Base-by-base conservation (phyloP, 2,797 vertebrate genomes). In the Australoheros facetus region DNA sequence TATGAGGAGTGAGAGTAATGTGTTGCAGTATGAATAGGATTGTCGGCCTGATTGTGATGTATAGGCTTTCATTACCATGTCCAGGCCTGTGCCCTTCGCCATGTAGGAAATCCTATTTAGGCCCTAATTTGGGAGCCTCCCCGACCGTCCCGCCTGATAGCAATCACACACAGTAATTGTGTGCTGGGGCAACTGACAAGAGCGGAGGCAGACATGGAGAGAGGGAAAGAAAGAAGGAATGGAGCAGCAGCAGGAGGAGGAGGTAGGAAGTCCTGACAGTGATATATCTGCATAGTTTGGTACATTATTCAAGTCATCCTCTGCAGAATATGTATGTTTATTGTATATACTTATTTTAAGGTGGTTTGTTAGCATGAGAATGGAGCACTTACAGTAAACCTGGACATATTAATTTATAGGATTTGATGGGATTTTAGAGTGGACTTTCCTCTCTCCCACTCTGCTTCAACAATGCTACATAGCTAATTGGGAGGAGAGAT, bases 81-180 rank as follows among this genome's bases (percentile, higher is more conserved):
- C 96, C 96, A 96, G 96, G 96, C 96, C 96, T 96, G 95, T 97
- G 96, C 96, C 96, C 96, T 96, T 96, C 96, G 96, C 97, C 96
- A 95, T 97, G 97, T 97, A 98, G 97, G 98, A 99, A 95, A 99
- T 98, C 97, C 97, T 98, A 98, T 99, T 99, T 98, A 98, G 98
- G 92, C 97, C 97, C 96, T 98, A 98, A 99, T 98, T 98, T 98
- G 97, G 97, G 97, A 97, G 97, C 96, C 97, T 97, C 97, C 97
- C 96, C 96, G 87, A 94, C 93, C 94, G 96, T 97, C 97, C 97
- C 97, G 97, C 97, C 97, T 98, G 97, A 97, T 98, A 97, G 97
- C 97, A 98, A 98, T 98, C 97, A 98, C 97, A 97, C 97, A 96
- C 97, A 96, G 97, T 98, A 98, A 99, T 99, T 98, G 98, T 97